Percentiles rank a stretch among this genome's conserved stretches.
phyloP scores from a whole-genome alignment of 2,888 invertebrate species.

The Therioaphis trifolii region DNA sequence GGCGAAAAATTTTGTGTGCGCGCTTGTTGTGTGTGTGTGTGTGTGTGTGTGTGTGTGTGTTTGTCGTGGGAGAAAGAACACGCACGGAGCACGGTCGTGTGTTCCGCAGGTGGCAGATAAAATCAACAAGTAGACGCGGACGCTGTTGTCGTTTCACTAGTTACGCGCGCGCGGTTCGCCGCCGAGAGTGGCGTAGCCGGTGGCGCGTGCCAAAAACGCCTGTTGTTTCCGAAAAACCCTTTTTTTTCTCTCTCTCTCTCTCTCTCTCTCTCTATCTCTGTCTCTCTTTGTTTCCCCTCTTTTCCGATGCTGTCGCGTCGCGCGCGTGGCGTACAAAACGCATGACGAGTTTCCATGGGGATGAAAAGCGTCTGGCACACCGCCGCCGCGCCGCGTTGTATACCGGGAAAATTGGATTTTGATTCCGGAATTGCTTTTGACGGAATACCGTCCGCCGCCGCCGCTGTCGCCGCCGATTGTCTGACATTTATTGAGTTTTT shows the following conservation, averaged over 20 bases:
- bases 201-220: conserved; percentile 61
- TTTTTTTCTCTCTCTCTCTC: no score
- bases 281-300: no score
- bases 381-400: no score
- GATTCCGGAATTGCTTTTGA: conserved; percentile 53
- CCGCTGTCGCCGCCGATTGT: no score
- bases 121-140: conserved; percentile 58
- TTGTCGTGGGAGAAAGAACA: no score
- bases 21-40: no score
- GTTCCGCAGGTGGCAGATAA: conserved; percentile 48
- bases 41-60: no score
- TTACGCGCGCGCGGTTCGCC: background rate
- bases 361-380: conserved; percentile 54
- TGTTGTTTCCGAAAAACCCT: conserved; percentile 57
- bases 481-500: conserved; percentile 28
- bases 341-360: conserved; percentile 46
- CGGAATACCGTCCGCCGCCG: conserved; percentile 45
- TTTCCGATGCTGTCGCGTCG: conserved; percentile 31
- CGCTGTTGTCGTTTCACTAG: conserved; percentile 55
- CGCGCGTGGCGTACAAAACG: conserved; percentile 38
- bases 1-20: background rate
- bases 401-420: conserved; percentile 55
- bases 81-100: background rate
- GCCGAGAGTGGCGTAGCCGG: conserved; percentile 59
- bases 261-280: no score